phyloP scores from a whole-genome alignment of 2,113 vertebrate species.

The Alces alces region DNA sequence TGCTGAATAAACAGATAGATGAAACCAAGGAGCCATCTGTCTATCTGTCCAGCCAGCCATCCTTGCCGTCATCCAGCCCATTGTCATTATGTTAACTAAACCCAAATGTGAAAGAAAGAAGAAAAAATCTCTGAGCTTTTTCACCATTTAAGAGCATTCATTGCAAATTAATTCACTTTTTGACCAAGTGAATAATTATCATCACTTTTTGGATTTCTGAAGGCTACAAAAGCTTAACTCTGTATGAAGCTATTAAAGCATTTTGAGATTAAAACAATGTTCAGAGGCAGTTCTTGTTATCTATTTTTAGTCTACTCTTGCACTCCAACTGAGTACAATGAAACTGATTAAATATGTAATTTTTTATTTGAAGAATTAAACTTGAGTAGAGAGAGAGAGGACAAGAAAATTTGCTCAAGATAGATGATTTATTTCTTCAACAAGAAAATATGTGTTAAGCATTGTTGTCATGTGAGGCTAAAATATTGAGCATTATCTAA shows the following conservation, averaged over 20 bases:
- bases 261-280: not conserved
- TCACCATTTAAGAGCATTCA: not conserved
- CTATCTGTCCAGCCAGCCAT: not conserved
- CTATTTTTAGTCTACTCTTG: not conserved
- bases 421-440: not conserved
- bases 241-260: not conserved
- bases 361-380: not conserved
- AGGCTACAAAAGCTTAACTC: not conserved
- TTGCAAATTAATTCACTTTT: not conserved
- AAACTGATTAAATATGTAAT: not conserved
- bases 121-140: not conserved
- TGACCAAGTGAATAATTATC: not conserved
- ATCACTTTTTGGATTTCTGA: not conserved
- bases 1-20: fast-evolving
- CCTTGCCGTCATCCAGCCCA: too few relatives aligned
- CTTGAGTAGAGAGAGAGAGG: not conserved
- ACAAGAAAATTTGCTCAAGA: not conserved
- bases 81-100: not conserved
- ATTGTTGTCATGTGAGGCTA: not conserved
- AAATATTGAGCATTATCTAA: not conserved
- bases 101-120: not conserved
- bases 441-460: not conserved
- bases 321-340: not conserved
- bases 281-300: not conserved
- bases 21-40: fast-evolving